Conservation (phyloP, 2,888 invertebrate genomes). For the Trachelus tabidus region DNA sequence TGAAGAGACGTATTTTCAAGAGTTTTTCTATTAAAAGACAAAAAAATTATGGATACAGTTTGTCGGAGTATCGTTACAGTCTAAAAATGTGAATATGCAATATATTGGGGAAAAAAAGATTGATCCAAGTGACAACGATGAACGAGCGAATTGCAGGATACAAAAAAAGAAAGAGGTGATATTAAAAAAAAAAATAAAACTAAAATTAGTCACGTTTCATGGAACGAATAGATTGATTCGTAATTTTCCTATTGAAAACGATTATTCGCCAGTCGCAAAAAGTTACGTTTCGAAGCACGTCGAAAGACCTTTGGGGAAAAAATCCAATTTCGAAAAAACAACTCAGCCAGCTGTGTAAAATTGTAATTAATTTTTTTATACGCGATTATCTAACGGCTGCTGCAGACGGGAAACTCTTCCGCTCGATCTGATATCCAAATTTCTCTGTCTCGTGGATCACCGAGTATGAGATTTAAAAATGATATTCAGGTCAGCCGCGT, state of each 20-base stretch:
- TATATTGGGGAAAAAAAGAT: too few species aligned
- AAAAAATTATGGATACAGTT: background rate
- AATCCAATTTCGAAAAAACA: background rate
- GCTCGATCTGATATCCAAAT: background rate
- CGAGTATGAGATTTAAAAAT: background rate
- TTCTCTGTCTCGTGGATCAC: background rate
- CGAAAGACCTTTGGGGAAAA: background rate
- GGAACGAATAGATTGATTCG: constrained; percentile 31
- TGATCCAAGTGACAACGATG: too few species aligned
- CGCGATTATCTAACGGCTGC: background rate
- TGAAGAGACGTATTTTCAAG: background rate
- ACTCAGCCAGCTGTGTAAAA: background rate
- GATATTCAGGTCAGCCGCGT: background rate
- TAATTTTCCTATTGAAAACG: background rate
- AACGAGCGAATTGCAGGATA: too few species aligned
- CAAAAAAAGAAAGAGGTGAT: too few species aligned
- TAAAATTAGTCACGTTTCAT: constrained; percentile 36
- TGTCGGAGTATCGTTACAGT: background rate
- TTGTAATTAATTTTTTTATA: background rate
- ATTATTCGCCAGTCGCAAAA: background rate
- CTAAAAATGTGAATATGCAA: too few species aligned
- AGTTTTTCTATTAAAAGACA: background rate
- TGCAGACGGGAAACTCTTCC: background rate
- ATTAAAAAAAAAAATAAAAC: constrained; percentile 23
- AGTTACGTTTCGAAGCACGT: background rate